Percentiles rank a stretch among this genome's conserved stretches.
phyloP scores from a whole-genome alignment of 2,888 invertebrate species.

The Aspidiotus rigidus region DNA sequence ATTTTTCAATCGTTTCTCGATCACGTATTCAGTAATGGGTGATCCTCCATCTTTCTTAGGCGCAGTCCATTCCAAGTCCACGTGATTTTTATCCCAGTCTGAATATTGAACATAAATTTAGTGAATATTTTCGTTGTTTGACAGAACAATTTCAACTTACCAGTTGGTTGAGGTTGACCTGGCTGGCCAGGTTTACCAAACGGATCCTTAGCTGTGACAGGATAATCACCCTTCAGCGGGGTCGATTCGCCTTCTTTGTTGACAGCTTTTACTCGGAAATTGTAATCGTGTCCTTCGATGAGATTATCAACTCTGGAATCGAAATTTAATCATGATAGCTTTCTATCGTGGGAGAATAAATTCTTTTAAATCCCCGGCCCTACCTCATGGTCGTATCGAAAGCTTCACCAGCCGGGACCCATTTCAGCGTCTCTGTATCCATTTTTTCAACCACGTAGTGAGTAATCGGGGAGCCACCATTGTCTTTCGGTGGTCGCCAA shows the following conservation, averaged over 20 bases:
- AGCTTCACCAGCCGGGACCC: conserved; percentile 90
- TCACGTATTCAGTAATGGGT: conserved; percentile 76
- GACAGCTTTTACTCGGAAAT: conserved; percentile 86
- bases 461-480: conserved; percentile 82
- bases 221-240: conserved; percentile 68
- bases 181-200: conserved; percentile 85
- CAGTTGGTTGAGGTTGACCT: conserved; percentile 71
- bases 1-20: conserved; percentile 76
- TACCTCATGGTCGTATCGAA: conserved; percentile 34
- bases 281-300: conserved; percentile 89
- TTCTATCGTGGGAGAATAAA: not conserved
- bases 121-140: not conserved
- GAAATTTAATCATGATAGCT: not conserved
- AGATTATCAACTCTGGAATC: conserved; percentile 65
- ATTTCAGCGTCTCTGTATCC: conserved; percentile 85
- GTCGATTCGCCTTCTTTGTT: conserved; percentile 88
- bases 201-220: conserved; percentile 89
- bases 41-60: conserved; percentile 90
- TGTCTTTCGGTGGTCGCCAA: conserved; percentile 88
- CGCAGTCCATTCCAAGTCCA: conserved; percentile 91
- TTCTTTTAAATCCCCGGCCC: not conserved
- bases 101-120: conserved; percentile 23
- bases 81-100: conserved; percentile 93
- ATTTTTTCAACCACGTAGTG: conserved; percentile 93
- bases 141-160: conserved; percentile 14